Evolutionary conservation across 2,888 invertebrate species (phyloP).

Genomic region (Nomada goodeniana): DNA sequence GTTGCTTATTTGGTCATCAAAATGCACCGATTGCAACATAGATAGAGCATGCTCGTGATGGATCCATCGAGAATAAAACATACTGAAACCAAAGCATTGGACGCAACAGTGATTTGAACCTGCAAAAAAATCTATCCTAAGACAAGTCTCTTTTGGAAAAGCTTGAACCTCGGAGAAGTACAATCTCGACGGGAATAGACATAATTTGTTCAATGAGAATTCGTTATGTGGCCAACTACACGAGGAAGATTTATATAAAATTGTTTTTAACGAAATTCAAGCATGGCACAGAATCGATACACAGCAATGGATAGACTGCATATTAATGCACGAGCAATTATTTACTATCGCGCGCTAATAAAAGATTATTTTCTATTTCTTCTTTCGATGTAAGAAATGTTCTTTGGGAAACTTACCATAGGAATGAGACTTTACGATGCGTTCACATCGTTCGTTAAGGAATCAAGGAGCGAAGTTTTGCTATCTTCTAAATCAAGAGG

Average conservation of each 20-base stretch:
- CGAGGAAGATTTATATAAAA: background rate
- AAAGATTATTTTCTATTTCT: background rate
- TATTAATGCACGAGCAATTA: constrained; percentile 1
- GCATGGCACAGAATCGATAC: background rate
- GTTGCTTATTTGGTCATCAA: constrained; percentile 56
- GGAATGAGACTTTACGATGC: constrained; percentile 64
- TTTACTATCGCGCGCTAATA: background rate
- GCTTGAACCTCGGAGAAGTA: constrained; percentile 26
- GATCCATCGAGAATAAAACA: constrained; percentile 61
- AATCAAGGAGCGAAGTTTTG: constrained; percentile 77
- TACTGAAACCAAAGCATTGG: constrained; percentile 65
- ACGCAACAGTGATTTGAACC: constrained; percentile 59
- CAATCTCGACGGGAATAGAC: constrained; percentile 9
- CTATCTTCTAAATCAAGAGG: constrained; percentile 74
- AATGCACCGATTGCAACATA: constrained; percentile 41
- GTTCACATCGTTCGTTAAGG: constrained; percentile 68
- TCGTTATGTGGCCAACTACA: constrained; percentile 25
- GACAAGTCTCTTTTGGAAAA: constrained; percentile 42
- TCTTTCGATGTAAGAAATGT: background rate
- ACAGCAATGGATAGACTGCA: constrained; percentile 7
- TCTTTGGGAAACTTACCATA: constrained; percentile 46
- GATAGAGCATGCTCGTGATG: constrained; percentile 39
- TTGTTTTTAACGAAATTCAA: background rate
- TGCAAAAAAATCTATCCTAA: constrained; percentile 68
- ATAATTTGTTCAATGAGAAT: constrained; percentile 8